Base-by-base conservation (phyloP, 2,113 vertebrate species). In the Gymnogyps californianus region DNA sequence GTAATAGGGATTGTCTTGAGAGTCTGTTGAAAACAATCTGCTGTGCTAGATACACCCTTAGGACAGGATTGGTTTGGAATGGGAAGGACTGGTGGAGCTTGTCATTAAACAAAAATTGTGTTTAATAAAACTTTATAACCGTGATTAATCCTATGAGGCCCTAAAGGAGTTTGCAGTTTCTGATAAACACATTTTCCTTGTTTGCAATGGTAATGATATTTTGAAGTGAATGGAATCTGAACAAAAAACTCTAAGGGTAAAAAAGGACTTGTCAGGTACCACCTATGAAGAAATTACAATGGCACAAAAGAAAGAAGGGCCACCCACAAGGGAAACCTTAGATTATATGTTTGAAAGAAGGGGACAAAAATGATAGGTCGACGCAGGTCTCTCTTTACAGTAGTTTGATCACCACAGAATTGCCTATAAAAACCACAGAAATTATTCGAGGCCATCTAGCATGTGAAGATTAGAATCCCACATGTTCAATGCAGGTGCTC, bases 61-160 rank as follows among this genome's bases (percentile, higher is more conserved):
- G 98, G 98, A 98, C 98, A 98, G 98, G 98, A 98, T 98, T 98
- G 98, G 98, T 98, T 98, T 98, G 98, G 98, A 98, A 98, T 98
- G 98, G 98, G 98, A 98, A 98, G 98, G 98, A 98, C 98, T 98
- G 98, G 98, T 98, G 98, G 98, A 98, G 98, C 98, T 98, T 98
- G 98, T 98, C 98, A 99, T 99, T 99, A 98, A 99, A 98, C 98
- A 98, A 99, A 99, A 99, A 99, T 98, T 98, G 98, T 98, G 98
- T 98, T 98, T 99, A 99, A 99, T 99, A 99, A 99, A 99, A 99
- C 98, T 99, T 99, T 98, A 99, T 98, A 99, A 98, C 98, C 98
- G 96, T 98, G 98, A 99, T 99, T 98, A 99, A 99, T 99, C 98
- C 98, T 98, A 98, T 98, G 98, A 98, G 98, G 98, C 98, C 98